Base-by-base conservation (phyloP, 2,888 invertebrate species). In the Acheta domesticus region DNA sequence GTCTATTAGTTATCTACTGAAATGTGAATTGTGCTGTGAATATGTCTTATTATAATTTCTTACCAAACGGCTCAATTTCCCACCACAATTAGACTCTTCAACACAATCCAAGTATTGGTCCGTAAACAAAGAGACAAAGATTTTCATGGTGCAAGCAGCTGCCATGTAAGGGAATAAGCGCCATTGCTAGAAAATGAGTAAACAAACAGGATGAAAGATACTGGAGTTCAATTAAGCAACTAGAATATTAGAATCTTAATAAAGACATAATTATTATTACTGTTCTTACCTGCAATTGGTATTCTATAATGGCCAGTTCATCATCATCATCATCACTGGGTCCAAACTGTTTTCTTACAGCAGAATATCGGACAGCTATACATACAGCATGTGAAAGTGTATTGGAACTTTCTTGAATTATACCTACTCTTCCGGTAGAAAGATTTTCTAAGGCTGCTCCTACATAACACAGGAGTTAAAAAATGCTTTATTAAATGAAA, bases 301-400 rank as follows among this genome's bases (percentile, higher is more conserved):
- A 98, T 85, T 98, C 97, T 83, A 98, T 87, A 1, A 98, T 93
- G 0, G 97, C 93, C 82, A 92, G 89, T 86, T 98, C 98, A 5
- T 62, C 62, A 79, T 91, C 90, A 12, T 87, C 85, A 3, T 88
- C 86, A 16, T 90, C 89, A 5, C 91, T 90, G 0, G 95, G 93
- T 0, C 96, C 97, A 86, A 98, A 98, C 88, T 98, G 98, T 83
- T 90, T 91, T 82, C 98, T 89, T 1, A 93, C 93, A 0, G 93
- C 96, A 0, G 96, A 94, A 86, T 98, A 98, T 21, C 98, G 89
- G 23, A 94, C 88, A 0, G 96, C 96, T 82, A 98, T 96, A 11
- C 93, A 90, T 0, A 96, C 87, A 0, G 95, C 95, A 84, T 94
- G 91, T 82, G 90, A 89, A 1, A 95, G 87, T 82, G 88, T 88